Evolutionary conservation across 2,797 vertebrate genomes (phyloP).

Genomic region (Tragopan temminckii): DNA sequence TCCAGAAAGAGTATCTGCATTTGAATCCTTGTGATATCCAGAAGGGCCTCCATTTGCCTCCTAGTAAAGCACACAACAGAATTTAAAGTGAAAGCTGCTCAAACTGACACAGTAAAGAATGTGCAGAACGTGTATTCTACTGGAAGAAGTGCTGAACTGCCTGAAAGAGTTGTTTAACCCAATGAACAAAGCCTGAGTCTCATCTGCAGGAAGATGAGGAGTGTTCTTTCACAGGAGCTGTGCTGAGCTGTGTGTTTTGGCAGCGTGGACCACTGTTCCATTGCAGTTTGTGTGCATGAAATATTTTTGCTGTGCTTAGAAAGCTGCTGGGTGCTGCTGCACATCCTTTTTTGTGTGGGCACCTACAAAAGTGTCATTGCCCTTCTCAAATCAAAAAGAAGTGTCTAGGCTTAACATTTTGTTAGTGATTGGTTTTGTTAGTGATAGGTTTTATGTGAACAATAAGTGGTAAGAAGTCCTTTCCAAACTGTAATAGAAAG

Average conservation of each 20-base stretch:
- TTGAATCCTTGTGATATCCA: not conserved
- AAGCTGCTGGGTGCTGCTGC: not conserved
- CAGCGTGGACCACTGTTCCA: accelerated
- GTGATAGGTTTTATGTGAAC: not conserved
- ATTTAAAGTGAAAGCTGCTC: not conserved
- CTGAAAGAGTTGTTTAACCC: not conserved
- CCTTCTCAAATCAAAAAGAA: not conserved
- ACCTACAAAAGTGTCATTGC: not conserved
- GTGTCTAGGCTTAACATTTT: not conserved
- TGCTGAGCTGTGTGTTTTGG: not conserved
- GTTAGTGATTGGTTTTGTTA: not conserved
- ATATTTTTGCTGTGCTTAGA: not conserved
- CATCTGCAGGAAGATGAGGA: not conserved
- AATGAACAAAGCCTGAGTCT: not conserved
- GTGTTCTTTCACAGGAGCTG: not conserved
- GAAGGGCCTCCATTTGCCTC: not conserved
- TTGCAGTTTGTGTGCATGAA: not conserved
- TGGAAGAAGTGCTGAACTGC: not conserved
- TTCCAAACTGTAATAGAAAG: not conserved
- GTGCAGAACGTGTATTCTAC: accelerated
- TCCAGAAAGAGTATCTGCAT: not conserved
- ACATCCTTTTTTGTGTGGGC: not conserved
- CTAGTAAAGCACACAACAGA: not conserved
- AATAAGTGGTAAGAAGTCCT: not conserved
- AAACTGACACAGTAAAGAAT: not conserved